Base-by-base conservation (phyloP, 2,797 vertebrate genomes). In the Gadopsis bispinosus region DNA sequence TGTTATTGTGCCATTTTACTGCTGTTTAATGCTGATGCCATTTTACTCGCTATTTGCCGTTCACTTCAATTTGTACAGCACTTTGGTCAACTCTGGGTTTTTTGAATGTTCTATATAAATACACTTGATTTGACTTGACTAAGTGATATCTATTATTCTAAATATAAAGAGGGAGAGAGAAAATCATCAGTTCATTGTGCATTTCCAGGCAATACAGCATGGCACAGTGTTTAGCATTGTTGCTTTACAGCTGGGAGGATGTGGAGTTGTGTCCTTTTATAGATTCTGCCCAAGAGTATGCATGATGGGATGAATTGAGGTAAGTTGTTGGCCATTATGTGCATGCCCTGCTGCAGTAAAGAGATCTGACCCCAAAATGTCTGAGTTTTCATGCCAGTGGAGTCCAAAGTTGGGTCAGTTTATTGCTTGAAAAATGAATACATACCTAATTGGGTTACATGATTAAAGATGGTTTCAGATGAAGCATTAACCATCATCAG, bases 241-340 rank as follows among this genome's bases (percentile, higher is more conserved):
- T 54, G 62, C 31, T 8, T 59, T 60, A 33, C 51, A 77, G 66
- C 53, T 16, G 51, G 68, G 31, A 31, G 19, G 39, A 73, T n/a
- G 39, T 56, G 19, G 37, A 7, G 17, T 54, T 68, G 26, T 71
- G 77, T 74, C 54, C 2, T 31, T 72, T 81, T 59, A n/a, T 19
- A 69, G 31, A 63, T 60, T 65, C 39, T 66, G 8, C 26, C 10
- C 26, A 43, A 4, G 14, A 60, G 26, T 73, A n/a, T 17, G 20
- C 33, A 64, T 55, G 14, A 33, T 62, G 7, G 45, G 47, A 60
- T 29, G 13, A 12, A 75, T 7, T n/a, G 41, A 75, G 19, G 69
- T 53, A 37, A 54, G 22, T 8, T 60, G 16, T 73, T 53, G 31
- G 20, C 5, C 33, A 47, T 33, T 26, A 56, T 76, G 60, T 31